Conservation (phyloP, 1,140 invertebrate species). For the Cheumatopsyche charites region DNA sequence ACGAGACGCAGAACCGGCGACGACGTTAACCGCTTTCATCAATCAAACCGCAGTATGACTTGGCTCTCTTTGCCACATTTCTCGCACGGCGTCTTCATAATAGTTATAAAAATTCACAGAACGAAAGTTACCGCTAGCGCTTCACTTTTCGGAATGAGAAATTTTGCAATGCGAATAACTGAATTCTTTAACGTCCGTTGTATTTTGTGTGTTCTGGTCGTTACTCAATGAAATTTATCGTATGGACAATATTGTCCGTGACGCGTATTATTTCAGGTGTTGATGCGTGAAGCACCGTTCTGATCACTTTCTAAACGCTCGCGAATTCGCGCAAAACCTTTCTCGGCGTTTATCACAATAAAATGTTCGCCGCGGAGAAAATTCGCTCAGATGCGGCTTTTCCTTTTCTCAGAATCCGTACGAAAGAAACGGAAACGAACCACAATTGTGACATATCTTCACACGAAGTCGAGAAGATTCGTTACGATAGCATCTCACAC, state of each 20-base stretch:
- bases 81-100: neutral
- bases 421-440: conserved; percentile 11
- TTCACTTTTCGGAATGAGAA: too few species aligned
- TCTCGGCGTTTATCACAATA: neutral
- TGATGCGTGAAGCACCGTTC: neutral
- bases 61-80: neutral
- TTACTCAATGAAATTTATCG: neutral
- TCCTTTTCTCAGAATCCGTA: conserved; percentile 15
- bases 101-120: too few species aligned
- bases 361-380: neutral
- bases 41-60: conserved; percentile 25
- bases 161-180: too few species aligned
- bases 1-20: neutral
- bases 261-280: conserved; percentile 10
- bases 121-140: too few species aligned
- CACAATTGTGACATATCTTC: conserved; percentile 5
- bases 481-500: neutral
- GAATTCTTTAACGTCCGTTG: too few species aligned
- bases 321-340: neutral
- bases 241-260: neutral
- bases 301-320: neutral
- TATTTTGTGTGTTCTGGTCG: neutral
- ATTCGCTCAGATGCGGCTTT: neutral
- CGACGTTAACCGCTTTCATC: conserved; percentile 27
- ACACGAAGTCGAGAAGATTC: neutral